Base-by-base conservation (phyloP, 2,888 invertebrate species). In the Nymphalis polychloros region DNA sequence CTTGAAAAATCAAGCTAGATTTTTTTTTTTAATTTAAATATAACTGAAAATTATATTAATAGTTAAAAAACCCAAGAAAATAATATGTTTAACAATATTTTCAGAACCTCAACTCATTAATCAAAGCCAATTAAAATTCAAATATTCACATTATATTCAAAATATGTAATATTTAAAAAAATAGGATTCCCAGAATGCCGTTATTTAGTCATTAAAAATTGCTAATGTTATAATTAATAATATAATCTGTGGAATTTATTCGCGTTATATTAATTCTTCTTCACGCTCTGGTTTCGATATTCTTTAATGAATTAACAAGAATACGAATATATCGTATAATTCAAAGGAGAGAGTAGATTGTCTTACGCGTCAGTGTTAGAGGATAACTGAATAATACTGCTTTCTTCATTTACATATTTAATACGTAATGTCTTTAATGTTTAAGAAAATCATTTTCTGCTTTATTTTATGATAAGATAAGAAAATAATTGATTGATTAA, bases 311-410 rank as follows among this genome's bases (percentile, higher is more conserved):
- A 60, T 53, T 59, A 68, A 59, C 49, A 23, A 46, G 31, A 59
- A 59, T 79, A 75, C 73, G 69, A 74, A 72, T 78, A 67, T 66
- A 27, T 60, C 19, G 27, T 46, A 60, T 47, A 52, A 59, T 52
- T 65, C 59, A 13, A 41, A 59, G 52, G 55, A 67, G 63, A 63
- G 50, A 67, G 63, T 67, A 41, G 23, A 47, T 67, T 48, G 49
- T 5, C 16, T 27, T 50, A 50, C 50, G 19, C 10, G 10, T 20
- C 41, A 41, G 13, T 41, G 41, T 41, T 13, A 13, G 41, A 41
- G 41, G 41, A 41, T 41, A 41, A 13, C 2, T 41, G 13, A 41
- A 41, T 10, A 13, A 41, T 41, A 41, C 13, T 13, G 41, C 13
- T 41, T 41, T 41, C 41, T 41, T 41, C 41, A 41, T 41, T 41